Evolutionary conservation across 2,888 invertebrate genomes (phyloP), one percentile per base, ranked within the genome.

Genomic region (Amorpha juglandis): DNA sequence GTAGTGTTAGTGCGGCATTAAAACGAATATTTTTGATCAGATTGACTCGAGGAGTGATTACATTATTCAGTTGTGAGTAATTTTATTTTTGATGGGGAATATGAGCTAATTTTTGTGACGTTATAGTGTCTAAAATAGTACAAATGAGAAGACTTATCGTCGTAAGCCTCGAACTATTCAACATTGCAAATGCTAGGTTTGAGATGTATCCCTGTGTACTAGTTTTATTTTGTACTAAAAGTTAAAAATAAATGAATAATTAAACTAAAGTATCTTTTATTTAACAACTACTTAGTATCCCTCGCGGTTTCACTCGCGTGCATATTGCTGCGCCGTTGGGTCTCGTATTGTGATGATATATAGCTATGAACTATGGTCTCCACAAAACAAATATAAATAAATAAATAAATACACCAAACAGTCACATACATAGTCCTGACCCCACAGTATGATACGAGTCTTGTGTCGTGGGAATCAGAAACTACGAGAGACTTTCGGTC

Each of bases 141-240:
- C 94, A 94, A 94, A 94, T 93, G 92, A 92, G 93, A 94, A 94
- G 94, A 94, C 94, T 94, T 93, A 93, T 93, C 91, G 93, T 92
- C 92, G 90, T 93, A 94, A 92, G 92, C 92, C 90, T 92, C 92
- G 89, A 92, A 92, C 91, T 91, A 92, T 92, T 93, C 92, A 92
- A 90, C 93, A 92, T 89, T 93, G 90, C 91, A 91, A 93, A 93
- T 92, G 90, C 90, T 94, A 94, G 92, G 92, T 92, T 93, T 93
- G 92, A 93, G 90, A 92, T 94, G 93, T 93, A 94, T 91, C 92
- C 93, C 92, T 91, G 93, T 94, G 93, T 93, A 93, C 93, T 93
- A 94, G 93, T 93, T 94, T 93, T 94, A 93, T 94, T 93, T 94
- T 94, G 93, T 93, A 94, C 93, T 93, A 93, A 93, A 94, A 93